These are phyloP conservation scores for Orcinus orca DNA, from an alignment of 2,113 vertebrate genomes.

Conservation along the genomic window DNA sequence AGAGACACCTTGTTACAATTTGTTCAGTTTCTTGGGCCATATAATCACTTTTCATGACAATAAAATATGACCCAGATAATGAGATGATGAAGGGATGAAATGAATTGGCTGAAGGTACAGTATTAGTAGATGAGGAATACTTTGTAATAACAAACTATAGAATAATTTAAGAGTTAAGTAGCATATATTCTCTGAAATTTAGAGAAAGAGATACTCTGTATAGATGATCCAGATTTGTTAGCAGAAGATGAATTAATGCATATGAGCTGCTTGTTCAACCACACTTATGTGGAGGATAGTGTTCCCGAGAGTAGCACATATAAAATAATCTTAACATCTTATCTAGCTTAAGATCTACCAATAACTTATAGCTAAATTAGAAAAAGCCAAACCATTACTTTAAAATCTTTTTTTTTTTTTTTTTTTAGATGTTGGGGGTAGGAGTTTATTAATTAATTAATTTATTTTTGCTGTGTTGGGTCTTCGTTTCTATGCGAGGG, in stretches of 20 bases:
- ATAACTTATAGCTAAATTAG: background rate
- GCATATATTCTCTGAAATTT: background rate
- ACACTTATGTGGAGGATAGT: background rate
- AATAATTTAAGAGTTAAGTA: background rate
- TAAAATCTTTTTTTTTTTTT: background rate
- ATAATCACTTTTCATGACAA: background rate
- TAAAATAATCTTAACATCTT: background rate
- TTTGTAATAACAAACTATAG: background rate
- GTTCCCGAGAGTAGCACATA: background rate
- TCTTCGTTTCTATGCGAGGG: too few species aligned
- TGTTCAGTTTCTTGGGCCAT: background rate
- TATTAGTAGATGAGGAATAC: too few species aligned
- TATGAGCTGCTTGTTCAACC: background rate
- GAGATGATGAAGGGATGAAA: background rate
- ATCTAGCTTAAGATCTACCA: background rate
- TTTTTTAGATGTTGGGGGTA: too few species aligned
- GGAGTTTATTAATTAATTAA: too few species aligned
- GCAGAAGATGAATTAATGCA: background rate
- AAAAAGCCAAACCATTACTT: background rate
- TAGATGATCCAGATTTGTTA: background rate
- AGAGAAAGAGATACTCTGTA: background rate
- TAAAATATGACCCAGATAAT: background rate
- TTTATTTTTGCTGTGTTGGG: too few species aligned
- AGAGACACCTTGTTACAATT: background rate
- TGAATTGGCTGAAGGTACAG: background rate